Evolutionary conservation across 2,797 vertebrate genomes (phyloP).

Genomic region (Triplophysa bombifrons): DNA sequence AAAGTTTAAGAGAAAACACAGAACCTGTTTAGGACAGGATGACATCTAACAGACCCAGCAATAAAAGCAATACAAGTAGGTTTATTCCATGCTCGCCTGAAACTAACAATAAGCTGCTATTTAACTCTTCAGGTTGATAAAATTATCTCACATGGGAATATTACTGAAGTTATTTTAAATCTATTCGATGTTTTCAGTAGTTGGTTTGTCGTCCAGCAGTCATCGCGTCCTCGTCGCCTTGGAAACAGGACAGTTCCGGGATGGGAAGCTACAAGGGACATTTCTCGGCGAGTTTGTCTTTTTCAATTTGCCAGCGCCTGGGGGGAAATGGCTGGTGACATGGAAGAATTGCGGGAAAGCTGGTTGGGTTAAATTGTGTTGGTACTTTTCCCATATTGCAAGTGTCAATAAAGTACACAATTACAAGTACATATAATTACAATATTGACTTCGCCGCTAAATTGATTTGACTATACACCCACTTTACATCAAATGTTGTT

Average conservation of each 20-base stretch:
- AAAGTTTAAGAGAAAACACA: neutral
- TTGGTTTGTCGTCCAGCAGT: neutral
- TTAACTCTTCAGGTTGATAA: neutral
- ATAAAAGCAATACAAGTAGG: neutral
- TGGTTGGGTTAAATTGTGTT: neutral
- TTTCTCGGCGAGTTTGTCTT: neutral
- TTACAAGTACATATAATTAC: too few relatives aligned
- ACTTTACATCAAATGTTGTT: neutral
- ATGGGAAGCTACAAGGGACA: slow-evolving; percentile 27
- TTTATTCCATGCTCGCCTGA: neutral
- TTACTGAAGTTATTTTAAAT: neutral
- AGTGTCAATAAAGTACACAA: too few relatives aligned
- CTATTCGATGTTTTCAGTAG: neutral
- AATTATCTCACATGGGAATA: neutral
- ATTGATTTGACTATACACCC: neutral
- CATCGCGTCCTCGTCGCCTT: slow-evolving; percentile 14
- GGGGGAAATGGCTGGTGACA: neutral
- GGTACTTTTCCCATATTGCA: too few relatives aligned
- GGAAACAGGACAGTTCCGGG: neutral
- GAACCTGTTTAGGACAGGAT: neutral
- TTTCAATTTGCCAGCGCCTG: too few relatives aligned
- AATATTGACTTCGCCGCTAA: too few relatives aligned
- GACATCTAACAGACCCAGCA: neutral
- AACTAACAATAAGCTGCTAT: neutral
- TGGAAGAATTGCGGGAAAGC: neutral